Evolutionary conservation across 2,113 vertebrate genomes (phyloP), one percentile per base, ranked within the genome.

Genomic region (Mormyrus iriodes): DNA sequence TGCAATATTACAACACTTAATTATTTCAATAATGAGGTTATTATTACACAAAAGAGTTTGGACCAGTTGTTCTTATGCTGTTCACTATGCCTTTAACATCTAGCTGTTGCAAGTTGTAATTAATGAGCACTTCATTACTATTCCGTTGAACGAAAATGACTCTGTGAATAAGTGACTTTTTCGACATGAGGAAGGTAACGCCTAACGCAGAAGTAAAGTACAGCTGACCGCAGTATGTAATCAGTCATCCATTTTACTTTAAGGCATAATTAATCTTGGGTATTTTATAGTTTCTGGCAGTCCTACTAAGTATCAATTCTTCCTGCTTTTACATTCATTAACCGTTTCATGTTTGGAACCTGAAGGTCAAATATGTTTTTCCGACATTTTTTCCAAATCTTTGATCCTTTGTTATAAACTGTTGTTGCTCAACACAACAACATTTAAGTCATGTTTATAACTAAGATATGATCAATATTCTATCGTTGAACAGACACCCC

Each of bases 341-440:
- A 91, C 91, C 90, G 85, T 89, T 90, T 84, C 31, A 85, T 85
- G 46, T 27, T 88, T 90, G 90, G 44, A 88, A 17, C 0, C 0
- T 85, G 12, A 91, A 89, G 39, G 2, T 9, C 44, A 65, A 73
- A 42, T 76, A 53, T 84, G 9, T 13, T 86, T 86, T 73, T 52
- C 35, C 55, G 31, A 10, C 6, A 9, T 83, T 46, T 44, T 42
- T 48, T 21, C 44, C 19, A 24, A 84, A 84, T 48, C 61, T 27
- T 69, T 69, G 61, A 69, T 69, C 27, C 31, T 69, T 69, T 69
- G 7, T 69, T 31, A 31, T 69, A 24, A 61, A 61, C 19, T 46
- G 82, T 24, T 84, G 44, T n/a, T 84, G 44, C 48, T 24, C 7
- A 9, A 12, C n/a, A 24, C 3, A 51, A 51, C 7, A 85, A 15